Base-by-base conservation (phyloP, 2,113 vertebrate genomes). In the Ciconia stormi region DNA sequence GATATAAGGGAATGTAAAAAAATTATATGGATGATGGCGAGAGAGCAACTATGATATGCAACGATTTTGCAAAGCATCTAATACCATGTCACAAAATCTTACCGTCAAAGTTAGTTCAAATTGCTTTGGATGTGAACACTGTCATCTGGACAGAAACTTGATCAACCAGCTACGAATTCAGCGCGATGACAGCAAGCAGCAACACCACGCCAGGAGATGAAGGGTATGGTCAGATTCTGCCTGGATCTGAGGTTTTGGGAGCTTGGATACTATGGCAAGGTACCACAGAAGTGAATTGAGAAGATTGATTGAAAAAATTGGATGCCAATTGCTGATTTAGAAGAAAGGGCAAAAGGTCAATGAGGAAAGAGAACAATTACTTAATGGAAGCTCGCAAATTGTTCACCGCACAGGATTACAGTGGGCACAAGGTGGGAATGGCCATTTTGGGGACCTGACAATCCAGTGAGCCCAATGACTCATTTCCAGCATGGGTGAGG, bases 351-450 rank as follows among this genome's bases (percentile, higher is more conserved):
- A 40, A 85, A 88, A 82, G 5, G 23, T 7, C 1, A 0, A 49
- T 62, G 46, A 85, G 55, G 30, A 89, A 91, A 69, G 8, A 53
- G 30, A 92, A 6, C 7, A 94, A 52, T 15, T 76, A 30, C 18
- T 66, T 34, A 22, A 52, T 0, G 6, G 63, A 69, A 80, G 27
- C 22, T 21, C 0, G 2, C 1, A 1, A n/a, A 40, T 65, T 1
- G 1, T 47, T 74, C 61, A 53, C 46, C 4, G 0, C 1, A 0
- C 29, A 59, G 52, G 23, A 36, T 50, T 56, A 36, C 22, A 30
- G 36, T 0, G 1, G 26, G 38, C 16, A 38, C 8, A 27, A 38
- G 22, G 19, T 52, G 27, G 15, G 27, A 65, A 72, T 34, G 23
- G 58, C 72, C 62, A 53, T 53, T 52, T 46, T 38, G 44, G 22